Evolutionary conservation across 1,140 invertebrate species (phyloP), one percentile per base, ranked within the genome.

Genomic region (Drosophila lini): DNA sequence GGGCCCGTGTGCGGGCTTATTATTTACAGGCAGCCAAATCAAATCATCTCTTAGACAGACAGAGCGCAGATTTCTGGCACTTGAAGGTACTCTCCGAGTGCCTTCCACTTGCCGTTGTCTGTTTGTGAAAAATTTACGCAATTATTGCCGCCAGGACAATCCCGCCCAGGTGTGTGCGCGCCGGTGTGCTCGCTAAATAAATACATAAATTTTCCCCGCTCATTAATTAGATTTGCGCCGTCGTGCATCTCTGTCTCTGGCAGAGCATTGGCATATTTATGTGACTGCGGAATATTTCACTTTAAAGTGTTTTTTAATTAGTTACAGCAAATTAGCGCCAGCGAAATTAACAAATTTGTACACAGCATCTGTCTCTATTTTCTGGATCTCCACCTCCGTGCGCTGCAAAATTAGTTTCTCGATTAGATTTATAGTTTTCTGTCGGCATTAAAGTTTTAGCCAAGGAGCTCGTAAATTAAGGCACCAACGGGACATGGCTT

Each of bases 231-330:
- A 89, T 80, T 82, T 63, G 41, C 45, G 34, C 15, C 28, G 34
- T 15, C 16, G 22, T n/a, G 69, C 32, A 44, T 36, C 47, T 74
- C 19, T 25, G 45, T 44, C 16, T 19, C 32, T 19, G 48, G 44
- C 36, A 28, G 38, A 16, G 53, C 75, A 58, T 59, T 64, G 60
- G 65, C 69, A 62, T 73, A 65, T 81, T 82, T 71, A 77, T 56
- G 45, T 16, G 56, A 61, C 65, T 57, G 68, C 38, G 31, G 50
- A 78, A 80, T 80, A 82, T 79, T 86, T 69, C 28, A 60, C 74
- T 78, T 25, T 75, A 81, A 88, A 89, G 68, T 89, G 80, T 89
- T 84, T 71, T 84, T 89, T 89, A 88, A 88, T 88, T 88, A 88
- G 80, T 89, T 88, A 59, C 69, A 68, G 52, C 78, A 81, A 85